Percentiles rank a stretch among this genome's conserved stretches.
These are phyloP conservation scores for Physocephala rufipes DNA, from an alignment of 2,888 invertebrate species.

Conservation along the genomic window DNA sequence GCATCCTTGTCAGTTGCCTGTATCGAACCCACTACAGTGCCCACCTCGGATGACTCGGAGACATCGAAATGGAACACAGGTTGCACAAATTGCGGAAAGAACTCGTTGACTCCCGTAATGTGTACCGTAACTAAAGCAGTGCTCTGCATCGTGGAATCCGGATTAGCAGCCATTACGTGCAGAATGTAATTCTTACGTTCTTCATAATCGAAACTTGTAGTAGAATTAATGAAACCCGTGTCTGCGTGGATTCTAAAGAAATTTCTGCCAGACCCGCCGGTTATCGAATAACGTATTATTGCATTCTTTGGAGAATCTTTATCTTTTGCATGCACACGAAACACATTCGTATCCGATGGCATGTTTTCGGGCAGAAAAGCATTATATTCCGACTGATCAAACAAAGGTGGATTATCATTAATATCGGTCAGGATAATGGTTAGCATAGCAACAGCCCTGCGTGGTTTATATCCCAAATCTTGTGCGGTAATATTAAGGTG, in stretches of 20 bases:
- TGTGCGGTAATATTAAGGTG: conserved; percentile 86
- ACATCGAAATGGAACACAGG: conserved; percentile 92
- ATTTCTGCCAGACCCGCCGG: conserved; percentile 78
- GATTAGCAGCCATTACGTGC: conserved; percentile 85
- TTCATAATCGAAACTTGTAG: conserved; percentile 87
- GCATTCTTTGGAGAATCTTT: conserved; percentile 89
- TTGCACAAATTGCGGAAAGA: conserved; percentile 86
- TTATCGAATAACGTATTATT: conserved; percentile 82
- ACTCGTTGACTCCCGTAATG: conserved; percentile 88
- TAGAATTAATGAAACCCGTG: conserved; percentile 80
- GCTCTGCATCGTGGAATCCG: conserved; percentile 82
- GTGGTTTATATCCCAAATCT: conserved; percentile 85
- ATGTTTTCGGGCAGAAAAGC: conserved; percentile 86
- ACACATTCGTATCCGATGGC: conserved; percentile 78
- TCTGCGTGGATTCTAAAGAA: conserved; percentile 80
- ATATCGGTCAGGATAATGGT: conserved; percentile 90
- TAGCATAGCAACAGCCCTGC: conserved; percentile 79
- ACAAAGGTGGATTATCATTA: conserved; percentile 91
- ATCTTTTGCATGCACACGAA: conserved; percentile 80
- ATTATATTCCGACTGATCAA: conserved; percentile 80
- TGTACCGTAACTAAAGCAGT: conserved; percentile 77
- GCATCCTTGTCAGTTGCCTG: conserved; percentile 90
- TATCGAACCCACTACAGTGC: conserved; percentile 84
- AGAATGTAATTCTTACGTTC: conserved; percentile 78
- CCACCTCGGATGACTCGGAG: conserved; percentile 88